A percentile compares a stretch with the other conserved stretches of the same genome.
Conservation (phyloP, 2,797 vertebrate species). For the Microctenopoma lineatum region DNA sequence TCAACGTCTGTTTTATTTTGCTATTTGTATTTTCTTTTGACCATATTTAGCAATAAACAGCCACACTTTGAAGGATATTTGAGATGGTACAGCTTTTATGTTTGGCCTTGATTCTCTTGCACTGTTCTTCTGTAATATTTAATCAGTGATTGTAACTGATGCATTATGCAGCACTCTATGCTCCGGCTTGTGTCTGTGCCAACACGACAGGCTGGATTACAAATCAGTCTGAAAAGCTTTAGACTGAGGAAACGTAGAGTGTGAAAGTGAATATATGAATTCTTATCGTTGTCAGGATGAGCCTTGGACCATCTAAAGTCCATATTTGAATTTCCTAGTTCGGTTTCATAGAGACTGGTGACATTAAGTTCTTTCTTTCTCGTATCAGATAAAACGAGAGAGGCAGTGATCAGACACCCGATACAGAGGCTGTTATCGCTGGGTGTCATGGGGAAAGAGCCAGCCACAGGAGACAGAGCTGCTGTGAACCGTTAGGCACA, state of each 20-base stretch:
- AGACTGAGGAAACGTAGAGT: neutral
- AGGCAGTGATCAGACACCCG: no score
- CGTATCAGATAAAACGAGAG: no score
- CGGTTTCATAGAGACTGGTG: neutral
- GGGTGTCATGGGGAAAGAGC: neutral
- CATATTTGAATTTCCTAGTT: neutral
- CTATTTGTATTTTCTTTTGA: no score
- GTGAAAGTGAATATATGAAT: neutral
- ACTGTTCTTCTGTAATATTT: no score
- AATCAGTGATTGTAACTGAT: no score
- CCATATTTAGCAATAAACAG: no score
- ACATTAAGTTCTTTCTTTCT: neutral
- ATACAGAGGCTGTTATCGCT: neutral
- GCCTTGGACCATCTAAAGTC: neutral
- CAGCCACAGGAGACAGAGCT: neutral
- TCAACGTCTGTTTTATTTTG: no score
- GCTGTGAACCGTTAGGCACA: slow-evolving; percentile 11
- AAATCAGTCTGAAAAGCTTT: neutral
- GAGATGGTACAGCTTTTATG: neutral
- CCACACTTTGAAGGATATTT: neutral
- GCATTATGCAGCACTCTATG: no score
- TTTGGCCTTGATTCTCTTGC: neutral
- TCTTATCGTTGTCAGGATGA: neutral
- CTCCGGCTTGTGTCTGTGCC: neutral
- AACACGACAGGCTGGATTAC: neutral